Base-by-base conservation (phyloP, 2,888 invertebrate species). In the Ganaspis brasiliensis region DNA sequence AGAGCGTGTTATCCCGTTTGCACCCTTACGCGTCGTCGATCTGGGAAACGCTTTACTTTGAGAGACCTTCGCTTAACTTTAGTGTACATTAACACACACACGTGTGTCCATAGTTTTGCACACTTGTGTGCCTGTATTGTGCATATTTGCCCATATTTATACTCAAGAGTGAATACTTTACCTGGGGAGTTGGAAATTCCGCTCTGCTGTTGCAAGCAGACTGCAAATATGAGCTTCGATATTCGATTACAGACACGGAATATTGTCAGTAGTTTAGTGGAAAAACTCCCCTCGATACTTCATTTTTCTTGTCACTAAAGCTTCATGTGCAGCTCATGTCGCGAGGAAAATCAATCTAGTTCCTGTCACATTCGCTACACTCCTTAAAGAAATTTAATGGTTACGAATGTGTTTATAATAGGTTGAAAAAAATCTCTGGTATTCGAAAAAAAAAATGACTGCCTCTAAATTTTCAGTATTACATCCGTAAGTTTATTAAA, bases 161-260 rank as follows among this genome's bases (percentile, higher is more conserved):
- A 21, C 21, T 35, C 37, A 35, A 35, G 21, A 63, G 37, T 35
- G 21, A 37, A 19, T 31, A 31, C 6, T 31, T 31, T 57, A 57
- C 57, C 26, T n/a, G 14, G 40, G 14, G 37, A n/a, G 21, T 21
- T 45, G 24, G 40, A 45, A 67, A 67, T 45, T 67, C 14, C 24
- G 40, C 67, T 14, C 24, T 37, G 21, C 9, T 40, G 24, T 14
- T 45, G 45, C 67, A 67, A 67, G 67, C 67, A 24, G 67, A 67
- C 24, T 40, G 67, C 37, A 67, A 67, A 67, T 40, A 67, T 24
- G 14, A 24, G 45, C 67, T 24, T 45, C 67, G 40, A 67, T 67
- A 67, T 67, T 67, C 67, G 67, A 67, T 67, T 67, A 63, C 67
- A 45, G 40, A 67, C 67, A 45, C 40, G 37, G 40, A 67, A 40